phyloP scores from a whole-genome alignment of 2,888 invertebrate species.

The Graphium colonna region DNA sequence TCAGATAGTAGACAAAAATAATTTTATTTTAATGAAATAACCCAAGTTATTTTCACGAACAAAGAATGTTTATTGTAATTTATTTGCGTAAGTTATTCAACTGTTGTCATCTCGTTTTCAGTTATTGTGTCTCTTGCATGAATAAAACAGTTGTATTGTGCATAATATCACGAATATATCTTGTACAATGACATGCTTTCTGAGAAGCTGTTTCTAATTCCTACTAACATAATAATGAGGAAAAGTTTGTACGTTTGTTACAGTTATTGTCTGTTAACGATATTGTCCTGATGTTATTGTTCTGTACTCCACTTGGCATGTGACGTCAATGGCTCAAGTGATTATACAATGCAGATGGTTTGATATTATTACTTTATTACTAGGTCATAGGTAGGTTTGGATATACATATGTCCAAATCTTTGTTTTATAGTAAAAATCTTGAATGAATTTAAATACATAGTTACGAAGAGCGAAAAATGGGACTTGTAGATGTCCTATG shows the following conservation, averaged over 20 bases:
- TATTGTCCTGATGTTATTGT: not conserved
- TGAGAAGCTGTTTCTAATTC: not conserved
- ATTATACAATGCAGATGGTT: not conserved
- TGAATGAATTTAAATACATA: no score
- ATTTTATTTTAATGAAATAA: no score
- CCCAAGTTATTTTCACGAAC: no score
- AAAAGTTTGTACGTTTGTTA: not conserved
- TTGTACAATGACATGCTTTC: not conserved
- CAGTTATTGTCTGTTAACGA: not conserved
- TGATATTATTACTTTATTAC: not conserved
- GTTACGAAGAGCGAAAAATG: no score
- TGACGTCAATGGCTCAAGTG: not conserved
- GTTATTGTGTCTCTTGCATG: not conserved
- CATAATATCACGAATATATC: conserved; percentile 10
- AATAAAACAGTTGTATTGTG: conserved; percentile 7
- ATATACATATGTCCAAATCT: no score
- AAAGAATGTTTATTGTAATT: no score
- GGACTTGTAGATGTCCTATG: no score
- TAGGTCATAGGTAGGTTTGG: not conserved
- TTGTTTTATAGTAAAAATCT: no score
- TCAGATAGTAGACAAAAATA: not conserved
- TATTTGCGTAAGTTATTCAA: not conserved
- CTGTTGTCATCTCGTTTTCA: conserved; percentile 5
- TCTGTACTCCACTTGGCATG: not conserved
- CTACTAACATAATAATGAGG: not conserved